Evolutionary conservation across 2,888 invertebrate genomes (phyloP), one percentile per base, ranked within the genome.

Genomic region (Punctoribates punctum): DNA sequence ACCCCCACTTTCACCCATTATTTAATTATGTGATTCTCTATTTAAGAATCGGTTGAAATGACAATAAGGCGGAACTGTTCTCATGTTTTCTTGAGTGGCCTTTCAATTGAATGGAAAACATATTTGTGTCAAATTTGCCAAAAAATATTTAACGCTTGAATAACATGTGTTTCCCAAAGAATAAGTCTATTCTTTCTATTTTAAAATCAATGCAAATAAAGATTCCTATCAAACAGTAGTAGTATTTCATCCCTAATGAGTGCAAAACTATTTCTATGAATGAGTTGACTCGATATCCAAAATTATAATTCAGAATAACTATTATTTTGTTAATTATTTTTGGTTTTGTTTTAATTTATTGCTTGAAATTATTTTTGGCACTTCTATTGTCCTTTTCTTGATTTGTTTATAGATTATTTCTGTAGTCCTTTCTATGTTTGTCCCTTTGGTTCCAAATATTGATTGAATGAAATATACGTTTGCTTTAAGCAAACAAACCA

Each of bases 61-160:
- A 65, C 65, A 65, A 65, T 65, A 65, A 65, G 65, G 65, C 65
- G 65, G 65, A 65, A 65, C 65, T 65, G n/a, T 65, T 65, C 34
- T 34, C 65, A 65, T 65, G 34, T 65, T 38, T 5, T 60, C 60
- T 60, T n/a, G 27, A 65, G 34, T 65, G 38, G 27, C n/a, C 65
- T 38, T 65, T 25, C 9, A 60, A 60, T 60, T 17, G 20, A 20
- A 27, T 60, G 27, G 27, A 60, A 60, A 27, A 60, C 27, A 65
- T 27, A 65, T 65, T 38, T 29, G 38, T 65, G 65, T 65, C 65
- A 65, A 38, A 65, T 65, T 65, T 65, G 38, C 65, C 20, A n/a
- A 65, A 65, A 65, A 65, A 65, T 65, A 65, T 34, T 29, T 34
- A 29, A 65, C 65, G 65, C 65, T 65, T 65, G 65, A 65, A 65